A percentile compares a stretch with the other conserved stretches of the same genome.
These are phyloP conservation scores for Xiphophorus couchianus DNA, from an alignment of 2,113 vertebrate species.

Conservation along the genomic window DNA sequence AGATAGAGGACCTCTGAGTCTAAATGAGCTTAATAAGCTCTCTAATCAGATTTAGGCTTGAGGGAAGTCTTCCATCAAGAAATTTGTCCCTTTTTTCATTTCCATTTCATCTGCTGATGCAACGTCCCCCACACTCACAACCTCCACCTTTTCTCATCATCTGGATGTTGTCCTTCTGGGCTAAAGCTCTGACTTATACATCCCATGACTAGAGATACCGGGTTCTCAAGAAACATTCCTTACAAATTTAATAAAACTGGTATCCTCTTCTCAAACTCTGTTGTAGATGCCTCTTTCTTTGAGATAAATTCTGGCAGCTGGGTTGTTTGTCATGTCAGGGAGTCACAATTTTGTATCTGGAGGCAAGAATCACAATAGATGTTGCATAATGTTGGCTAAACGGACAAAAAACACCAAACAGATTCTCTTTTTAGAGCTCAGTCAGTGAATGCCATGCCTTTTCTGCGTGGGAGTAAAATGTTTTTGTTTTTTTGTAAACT, in stretches of 20 bases:
- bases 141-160: slow-evolving; percentile 34
- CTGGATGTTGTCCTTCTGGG: slow-evolving; percentile 22
- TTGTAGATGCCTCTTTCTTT: neutral
- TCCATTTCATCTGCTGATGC: slow-evolving; percentile 54
- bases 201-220: slow-evolving; percentile 11
- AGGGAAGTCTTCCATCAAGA: slow-evolving; percentile 70
- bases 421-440: neutral
- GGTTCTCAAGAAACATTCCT: slow-evolving; percentile 38
- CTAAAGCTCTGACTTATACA: slow-evolving; percentile 8
- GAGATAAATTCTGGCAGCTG: neutral
- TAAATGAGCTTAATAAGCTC: slow-evolving; percentile 56
- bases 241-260: slow-evolving; percentile 30
- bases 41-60: slow-evolving; percentile 69
- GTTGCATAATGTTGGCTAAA: neutral
- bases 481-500: neutral
- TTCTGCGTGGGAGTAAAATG: neutral
- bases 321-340: neutral
- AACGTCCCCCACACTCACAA: neutral
- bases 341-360: slow-evolving; percentile 4
- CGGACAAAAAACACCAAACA: neutral
- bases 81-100: slow-evolving; percentile 38
- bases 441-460: neutral
- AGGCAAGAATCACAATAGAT: neutral
- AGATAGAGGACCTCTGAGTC: slow-evolving; percentile 36
- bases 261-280: slow-evolving; percentile 10